Evolutionary conservation across 2,888 invertebrate species (phyloP).

Genomic region (Lochmaea capreae): DNA sequence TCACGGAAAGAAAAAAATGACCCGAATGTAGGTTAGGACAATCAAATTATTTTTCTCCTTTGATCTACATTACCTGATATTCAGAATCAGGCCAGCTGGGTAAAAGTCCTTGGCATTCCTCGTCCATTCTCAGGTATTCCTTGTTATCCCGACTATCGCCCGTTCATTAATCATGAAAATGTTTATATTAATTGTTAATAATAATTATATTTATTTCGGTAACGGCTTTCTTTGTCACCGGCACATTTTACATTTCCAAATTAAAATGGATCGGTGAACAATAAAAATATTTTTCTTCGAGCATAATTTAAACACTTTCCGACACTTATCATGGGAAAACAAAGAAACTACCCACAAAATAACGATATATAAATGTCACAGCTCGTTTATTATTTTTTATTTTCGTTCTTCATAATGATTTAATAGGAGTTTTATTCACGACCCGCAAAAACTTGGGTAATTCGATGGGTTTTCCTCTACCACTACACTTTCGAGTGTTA

Average conservation of each 20-base stretch:
- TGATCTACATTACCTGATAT: slow-evolving; percentile 55
- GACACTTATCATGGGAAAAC: slow-evolving; percentile 26
- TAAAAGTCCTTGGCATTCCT: slow-evolving; percentile 57
- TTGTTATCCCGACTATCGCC: slow-evolving; percentile 9
- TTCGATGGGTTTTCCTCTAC: slow-evolving; percentile 15
- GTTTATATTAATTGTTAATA: neutral
- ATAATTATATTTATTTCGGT: neutral
- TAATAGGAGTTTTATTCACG: slow-evolving; percentile 20
- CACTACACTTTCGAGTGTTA: slow-evolving; percentile 10
- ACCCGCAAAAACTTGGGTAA: slow-evolving; percentile 12
- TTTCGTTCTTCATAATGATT: neutral
- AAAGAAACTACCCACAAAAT: slow-evolving; percentile 24
- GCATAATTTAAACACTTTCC: slow-evolving; percentile 6
- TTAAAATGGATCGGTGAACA: neutral
- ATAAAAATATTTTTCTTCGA: neutral
- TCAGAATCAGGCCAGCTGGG: slow-evolving; percentile 61
- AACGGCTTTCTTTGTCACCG: slow-evolving; percentile 30
- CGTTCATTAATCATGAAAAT: slow-evolving; percentile 7
- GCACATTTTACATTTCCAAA: slow-evolving; percentile 12
- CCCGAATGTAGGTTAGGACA: neutral
- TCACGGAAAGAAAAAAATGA: neutral
- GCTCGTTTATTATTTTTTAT: neutral
- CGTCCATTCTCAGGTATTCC: slow-evolving; percentile 49
- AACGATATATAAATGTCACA: neutral
- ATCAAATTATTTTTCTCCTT: neutral